A percentile compares a stretch with the other conserved stretches of the same genome.
These are phyloP conservation scores for Drosophila oshimai DNA, from an alignment of 1,140 invertebrate species.

Conservation along the genomic window DNA sequence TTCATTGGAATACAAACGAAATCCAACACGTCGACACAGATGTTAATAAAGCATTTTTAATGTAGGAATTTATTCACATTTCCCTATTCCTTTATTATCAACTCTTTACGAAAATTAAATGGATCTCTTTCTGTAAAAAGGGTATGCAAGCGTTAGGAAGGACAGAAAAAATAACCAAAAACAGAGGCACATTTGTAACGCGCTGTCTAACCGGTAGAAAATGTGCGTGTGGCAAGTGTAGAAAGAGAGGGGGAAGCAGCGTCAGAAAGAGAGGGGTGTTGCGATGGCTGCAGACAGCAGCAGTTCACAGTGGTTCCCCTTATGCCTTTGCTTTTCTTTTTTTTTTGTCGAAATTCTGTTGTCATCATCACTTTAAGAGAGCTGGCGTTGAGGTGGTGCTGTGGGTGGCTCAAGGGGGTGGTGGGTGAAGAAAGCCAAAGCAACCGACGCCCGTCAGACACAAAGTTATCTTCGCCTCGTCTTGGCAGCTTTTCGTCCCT, in stretches of 20 bases:
- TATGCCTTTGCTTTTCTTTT: slow-evolving; percentile 2
- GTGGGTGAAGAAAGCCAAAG: slow-evolving; percentile 25
- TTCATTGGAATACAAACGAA: too few relatives aligned
- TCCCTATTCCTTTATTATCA: neutral
- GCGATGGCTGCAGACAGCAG: slow-evolving; percentile 23
- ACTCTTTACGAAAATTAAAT: neutral
- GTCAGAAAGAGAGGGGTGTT: slow-evolving; percentile 1
- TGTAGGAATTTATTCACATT: too few relatives aligned
- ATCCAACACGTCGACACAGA: too few relatives aligned
- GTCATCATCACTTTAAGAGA: slow-evolving; percentile 76
- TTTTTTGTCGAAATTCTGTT: slow-evolving; percentile 73
- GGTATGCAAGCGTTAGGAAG: slow-evolving; percentile 6
- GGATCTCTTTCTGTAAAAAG: neutral
- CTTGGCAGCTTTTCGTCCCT: too few relatives aligned
- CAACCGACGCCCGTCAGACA: slow-evolving; percentile 63
- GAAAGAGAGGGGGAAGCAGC: neutral
- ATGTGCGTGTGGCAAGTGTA: slow-evolving; percentile 70
- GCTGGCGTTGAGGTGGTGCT: neutral
- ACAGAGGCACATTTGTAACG: slow-evolving; percentile 69
- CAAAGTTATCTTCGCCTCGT: slow-evolving; percentile 70
- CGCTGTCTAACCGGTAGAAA: slow-evolving; percentile 70
- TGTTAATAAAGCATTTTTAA: too few relatives aligned
- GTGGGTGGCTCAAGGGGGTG: neutral
- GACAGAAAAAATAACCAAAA: slow-evolving; percentile 4
- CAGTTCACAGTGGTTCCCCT: slow-evolving; percentile 19